Percentiles rank a stretch among this genome's conserved stretches.
phyloP scores from a whole-genome alignment of 2,888 invertebrate genomes.

The Zhuqinia jingwanae region DNA sequence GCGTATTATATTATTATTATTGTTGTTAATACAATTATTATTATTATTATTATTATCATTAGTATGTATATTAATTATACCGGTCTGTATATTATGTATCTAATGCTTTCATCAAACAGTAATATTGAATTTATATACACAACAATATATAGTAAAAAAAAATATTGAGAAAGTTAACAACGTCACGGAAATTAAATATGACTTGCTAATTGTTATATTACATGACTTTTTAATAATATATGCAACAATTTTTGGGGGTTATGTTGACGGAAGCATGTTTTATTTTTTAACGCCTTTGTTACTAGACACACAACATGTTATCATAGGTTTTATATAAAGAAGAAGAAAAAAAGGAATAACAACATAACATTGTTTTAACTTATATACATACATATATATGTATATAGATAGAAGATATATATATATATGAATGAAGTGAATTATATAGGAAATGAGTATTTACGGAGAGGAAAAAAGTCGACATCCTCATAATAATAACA shows the following conservation, averaged over 20 bases:
- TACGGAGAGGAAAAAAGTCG: too few relatives aligned
- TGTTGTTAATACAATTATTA: neutral
- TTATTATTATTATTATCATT: too few relatives aligned
- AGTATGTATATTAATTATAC: too few relatives aligned
- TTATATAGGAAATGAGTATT: too few relatives aligned
- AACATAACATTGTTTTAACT: too few relatives aligned
- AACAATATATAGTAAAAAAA: neutral
- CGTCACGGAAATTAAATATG: constrained; percentile 52
- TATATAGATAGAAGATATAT: too few relatives aligned
- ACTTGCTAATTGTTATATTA: constrained; percentile 34
- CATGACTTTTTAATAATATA: too few relatives aligned
- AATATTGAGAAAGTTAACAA: constrained; percentile 9
- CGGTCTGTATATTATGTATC: constrained; percentile 70
- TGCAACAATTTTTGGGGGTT: neutral
- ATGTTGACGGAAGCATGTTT: constrained; percentile 5
- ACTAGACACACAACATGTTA: neutral
- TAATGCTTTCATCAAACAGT: constrained; percentile 72
- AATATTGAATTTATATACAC: constrained; percentile 49
- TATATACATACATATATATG: too few relatives aligned
- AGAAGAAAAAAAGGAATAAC: too few relatives aligned
- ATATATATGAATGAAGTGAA: too few relatives aligned
- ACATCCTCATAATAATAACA: neutral
- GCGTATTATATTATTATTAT: neutral
- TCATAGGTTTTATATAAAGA: constrained; percentile 8
- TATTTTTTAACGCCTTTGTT: constrained; percentile 14